A percentile compares a stretch with the other conserved stretches of the same genome.
Evolutionary conservation across 37 sponge, comb jelly and placozoan species (phyloP).

Genomic region (Cladorhizidae sp.): DNA sequence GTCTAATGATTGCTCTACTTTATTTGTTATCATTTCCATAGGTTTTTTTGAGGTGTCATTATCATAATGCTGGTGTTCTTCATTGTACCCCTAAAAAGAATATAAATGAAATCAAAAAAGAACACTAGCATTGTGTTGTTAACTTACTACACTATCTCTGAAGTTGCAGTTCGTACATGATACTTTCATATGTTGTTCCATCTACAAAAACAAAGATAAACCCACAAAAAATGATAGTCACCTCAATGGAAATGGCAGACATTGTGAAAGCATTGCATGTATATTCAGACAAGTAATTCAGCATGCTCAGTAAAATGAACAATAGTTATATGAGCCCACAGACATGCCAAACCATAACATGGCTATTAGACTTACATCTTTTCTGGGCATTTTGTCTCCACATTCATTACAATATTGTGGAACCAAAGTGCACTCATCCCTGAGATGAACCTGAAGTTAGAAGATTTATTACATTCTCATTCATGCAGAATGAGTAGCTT

Average conservation of each 20-base stretch:
- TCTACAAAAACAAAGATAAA: neutral
- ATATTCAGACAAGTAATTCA: too few relatives aligned
- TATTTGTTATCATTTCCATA: neutral
- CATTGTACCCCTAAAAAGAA: conserved; percentile 23
- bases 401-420: conserved; percentile 51
- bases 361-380: conserved; percentile 29
- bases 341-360: too few relatives aligned
- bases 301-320: too few relatives aligned
- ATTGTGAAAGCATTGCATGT: neutral
- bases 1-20: neutral
- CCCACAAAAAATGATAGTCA: neutral
- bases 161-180: conserved; percentile 4
- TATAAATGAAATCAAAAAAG: neutral
- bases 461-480: neutral
- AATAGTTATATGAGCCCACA: too few relatives aligned
- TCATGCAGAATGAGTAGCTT: too few relatives aligned
- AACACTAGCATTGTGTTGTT: neutral
- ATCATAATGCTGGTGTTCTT: conserved; percentile 17
- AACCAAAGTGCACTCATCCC: conserved; percentile 32
- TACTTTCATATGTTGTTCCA: conserved; percentile 1
- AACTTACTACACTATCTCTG: conserved; percentile 41
- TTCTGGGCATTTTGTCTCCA: conserved; percentile 52
- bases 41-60: conserved; percentile 29
- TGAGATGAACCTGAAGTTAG: conserved; percentile 35
- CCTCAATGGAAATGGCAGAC: neutral